These are phyloP conservation scores for Drosophila melanica DNA, from an alignment of 1,140 invertebrate species.

Conservation along the genomic window DNA sequence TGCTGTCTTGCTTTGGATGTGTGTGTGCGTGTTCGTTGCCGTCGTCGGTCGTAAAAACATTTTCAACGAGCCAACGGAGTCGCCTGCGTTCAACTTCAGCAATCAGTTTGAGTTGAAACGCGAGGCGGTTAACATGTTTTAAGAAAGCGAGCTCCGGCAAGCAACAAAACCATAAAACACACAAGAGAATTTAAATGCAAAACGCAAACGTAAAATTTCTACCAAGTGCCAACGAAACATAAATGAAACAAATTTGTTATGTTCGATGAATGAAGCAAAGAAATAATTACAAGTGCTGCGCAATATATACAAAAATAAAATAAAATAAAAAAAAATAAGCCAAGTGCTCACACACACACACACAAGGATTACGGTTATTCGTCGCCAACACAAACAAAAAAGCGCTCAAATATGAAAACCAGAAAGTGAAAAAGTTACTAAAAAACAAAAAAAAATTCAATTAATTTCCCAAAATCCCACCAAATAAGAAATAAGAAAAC, in stretches of 20 bases:
- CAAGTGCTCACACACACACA: not conserved
- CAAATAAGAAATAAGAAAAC: not conserved
- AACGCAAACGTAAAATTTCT: constrained; percentile 23
- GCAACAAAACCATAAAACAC: constrained; percentile 26
- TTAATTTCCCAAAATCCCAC: constrained; percentile 6
- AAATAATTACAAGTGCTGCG: constrained; percentile 27
- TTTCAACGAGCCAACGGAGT: constrained; percentile 83
- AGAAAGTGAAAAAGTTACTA: constrained; percentile 65
- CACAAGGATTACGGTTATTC: too few relatives aligned
- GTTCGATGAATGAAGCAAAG: constrained; percentile 3
- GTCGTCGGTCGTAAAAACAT: constrained; percentile 72
- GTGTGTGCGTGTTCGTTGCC: constrained; percentile 47
- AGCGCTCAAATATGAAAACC: constrained; percentile 69
- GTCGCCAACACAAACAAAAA: constrained; percentile 34
- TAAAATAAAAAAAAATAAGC: not conserved
- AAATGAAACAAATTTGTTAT: constrained; percentile 24
- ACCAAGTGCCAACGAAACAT: constrained; percentile 36
- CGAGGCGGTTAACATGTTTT: constrained; percentile 83
- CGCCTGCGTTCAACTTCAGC: constrained; percentile 65
- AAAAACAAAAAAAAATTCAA: constrained; percentile 30
- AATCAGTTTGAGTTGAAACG: constrained; percentile 82
- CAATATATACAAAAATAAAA: constrained; percentile 4
- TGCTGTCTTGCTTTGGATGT: constrained; percentile 16
- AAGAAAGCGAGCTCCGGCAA: constrained; percentile 73
- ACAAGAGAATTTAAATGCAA: constrained; percentile 27